Percentiles rank a stretch among this genome's conserved stretches.
These are phyloP conservation scores for Azemiops feae DNA, from an alignment of 2,113 vertebrate genomes.

Conservation along the genomic window DNA sequence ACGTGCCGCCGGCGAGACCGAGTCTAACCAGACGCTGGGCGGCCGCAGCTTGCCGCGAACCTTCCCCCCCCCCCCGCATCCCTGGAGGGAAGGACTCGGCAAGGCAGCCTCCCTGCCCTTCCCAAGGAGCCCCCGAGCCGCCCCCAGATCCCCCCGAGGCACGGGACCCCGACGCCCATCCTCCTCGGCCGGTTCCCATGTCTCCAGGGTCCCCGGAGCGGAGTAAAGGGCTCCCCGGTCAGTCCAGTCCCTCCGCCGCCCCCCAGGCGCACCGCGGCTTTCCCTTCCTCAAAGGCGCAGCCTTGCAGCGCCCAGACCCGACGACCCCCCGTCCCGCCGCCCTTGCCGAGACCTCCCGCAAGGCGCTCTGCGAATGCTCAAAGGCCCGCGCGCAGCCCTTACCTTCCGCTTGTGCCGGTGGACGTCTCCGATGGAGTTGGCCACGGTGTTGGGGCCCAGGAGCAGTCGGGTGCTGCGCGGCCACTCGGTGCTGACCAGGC, in stretches of 20 bases:
- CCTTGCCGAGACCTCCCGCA: not conserved
- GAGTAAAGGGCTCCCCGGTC: not conserved
- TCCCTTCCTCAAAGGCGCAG: slow-evolving; percentile 34
- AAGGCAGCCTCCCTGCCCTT: too few species aligned
- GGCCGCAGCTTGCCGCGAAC: not conserved
- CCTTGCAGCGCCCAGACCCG: not conserved
- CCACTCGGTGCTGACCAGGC: slow-evolving; percentile 94
- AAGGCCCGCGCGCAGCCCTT: not conserved
- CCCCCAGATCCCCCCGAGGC: not conserved
- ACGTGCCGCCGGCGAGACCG: slow-evolving; percentile 29
- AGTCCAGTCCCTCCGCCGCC: not conserved
- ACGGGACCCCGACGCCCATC: not conserved
- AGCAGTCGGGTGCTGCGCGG: slow-evolving; percentile 91
- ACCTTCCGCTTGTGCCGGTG: slow-evolving; percentile 95
- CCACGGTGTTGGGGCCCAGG: slow-evolving; percentile 90
- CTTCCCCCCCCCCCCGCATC: accelerated
- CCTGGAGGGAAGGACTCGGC: not conserved
- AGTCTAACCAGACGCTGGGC: not conserved
- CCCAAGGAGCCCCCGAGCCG: too few species aligned
- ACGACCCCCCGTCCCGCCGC: not conserved
- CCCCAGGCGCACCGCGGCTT: slow-evolving; percentile 13
- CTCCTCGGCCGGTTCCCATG: not conserved
- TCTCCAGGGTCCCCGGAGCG: not conserved
- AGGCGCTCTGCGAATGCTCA: not conserved
- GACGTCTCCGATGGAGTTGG: slow-evolving; percentile 96